A percentile compares a stretch with the other conserved stretches of the same genome.
phyloP scores from a whole-genome alignment of 2,888 invertebrate genomes.

The Drosophila aldrichi region DNA sequence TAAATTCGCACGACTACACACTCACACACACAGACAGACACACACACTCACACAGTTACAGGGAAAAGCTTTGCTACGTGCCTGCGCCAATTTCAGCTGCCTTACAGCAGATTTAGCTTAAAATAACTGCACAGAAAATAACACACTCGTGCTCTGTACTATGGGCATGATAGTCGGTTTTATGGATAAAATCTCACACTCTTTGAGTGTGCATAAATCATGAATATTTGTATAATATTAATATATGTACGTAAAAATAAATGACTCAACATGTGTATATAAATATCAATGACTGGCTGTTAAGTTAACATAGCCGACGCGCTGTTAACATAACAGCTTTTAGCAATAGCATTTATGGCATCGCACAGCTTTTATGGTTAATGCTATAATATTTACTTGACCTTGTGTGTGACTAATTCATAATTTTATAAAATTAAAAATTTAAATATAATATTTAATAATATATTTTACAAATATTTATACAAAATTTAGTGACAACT shows the following conservation, averaged over 20 bases:
- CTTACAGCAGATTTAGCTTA: conserved; percentile 66
- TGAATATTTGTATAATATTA: neutral
- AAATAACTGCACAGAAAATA: conserved; percentile 66
- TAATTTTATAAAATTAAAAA: too few species aligned
- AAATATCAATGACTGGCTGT: neutral
- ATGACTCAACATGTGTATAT: neutral
- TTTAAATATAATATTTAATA: too few species aligned
- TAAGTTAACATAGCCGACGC: neutral
- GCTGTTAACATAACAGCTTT: conserved; percentile 2
- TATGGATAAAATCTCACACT: neutral
- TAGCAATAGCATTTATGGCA: neutral
- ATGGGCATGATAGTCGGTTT: neutral
- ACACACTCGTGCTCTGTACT: conserved; percentile 14
- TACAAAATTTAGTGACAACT: too few species aligned
- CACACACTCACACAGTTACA: conserved; percentile 8
- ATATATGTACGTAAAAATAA: neutral
- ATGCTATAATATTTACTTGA: too few species aligned
- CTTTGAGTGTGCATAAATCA: neutral
- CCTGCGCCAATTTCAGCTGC: conserved; percentile 57
- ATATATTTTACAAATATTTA: too few species aligned
- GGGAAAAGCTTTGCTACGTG: conserved; percentile 57
- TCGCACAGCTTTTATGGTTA: too few species aligned
- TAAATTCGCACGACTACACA: conserved; percentile 49
- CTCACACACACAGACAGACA: conserved; percentile 12
- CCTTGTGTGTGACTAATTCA: too few species aligned